A percentile compares a stretch with the other conserved stretches of the same genome.
Evolutionary conservation across 2,113 vertebrate species (phyloP).

Genomic region (Uria lomvia): DNA sequence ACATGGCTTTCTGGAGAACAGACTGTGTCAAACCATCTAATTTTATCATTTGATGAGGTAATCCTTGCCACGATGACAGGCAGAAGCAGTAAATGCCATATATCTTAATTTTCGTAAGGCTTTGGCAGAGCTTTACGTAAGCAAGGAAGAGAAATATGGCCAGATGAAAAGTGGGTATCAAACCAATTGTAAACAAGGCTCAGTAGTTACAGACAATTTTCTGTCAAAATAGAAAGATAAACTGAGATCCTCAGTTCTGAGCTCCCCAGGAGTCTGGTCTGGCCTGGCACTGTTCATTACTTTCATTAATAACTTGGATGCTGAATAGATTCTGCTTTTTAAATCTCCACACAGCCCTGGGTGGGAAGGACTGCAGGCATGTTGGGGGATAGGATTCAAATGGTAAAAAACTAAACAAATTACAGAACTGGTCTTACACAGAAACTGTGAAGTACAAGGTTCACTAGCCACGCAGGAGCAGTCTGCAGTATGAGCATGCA

Average conservation of each 20-base stretch:
- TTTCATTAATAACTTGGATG: not conserved
- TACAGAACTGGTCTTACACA: not conserved
- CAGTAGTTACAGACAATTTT: not conserved
- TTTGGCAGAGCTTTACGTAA: not conserved
- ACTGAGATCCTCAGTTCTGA: not conserved
- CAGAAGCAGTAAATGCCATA: not conserved
- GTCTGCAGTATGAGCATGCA: not conserved
- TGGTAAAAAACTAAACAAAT: not conserved
- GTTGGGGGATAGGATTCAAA: not conserved
- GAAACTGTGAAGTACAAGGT: not conserved
- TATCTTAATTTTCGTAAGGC: not conserved
- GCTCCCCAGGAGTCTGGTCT: not conserved
- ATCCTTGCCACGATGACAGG: not conserved
- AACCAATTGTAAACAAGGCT: not conserved
- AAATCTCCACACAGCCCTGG: not conserved
- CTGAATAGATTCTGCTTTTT: not conserved
- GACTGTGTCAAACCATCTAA: not conserved
- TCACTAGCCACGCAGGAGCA: not conserved
- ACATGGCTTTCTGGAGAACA: not conserved
- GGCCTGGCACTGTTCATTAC: not conserved
- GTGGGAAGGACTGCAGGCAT: not conserved
- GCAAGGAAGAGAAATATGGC: not conserved
- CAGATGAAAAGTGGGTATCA: not conserved
- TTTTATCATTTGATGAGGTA: slow-evolving; percentile 38
- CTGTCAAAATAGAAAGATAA: not conserved